Conservation (phyloP, 2,888 invertebrate genomes). For the Eupithecia exiguata region DNA sequence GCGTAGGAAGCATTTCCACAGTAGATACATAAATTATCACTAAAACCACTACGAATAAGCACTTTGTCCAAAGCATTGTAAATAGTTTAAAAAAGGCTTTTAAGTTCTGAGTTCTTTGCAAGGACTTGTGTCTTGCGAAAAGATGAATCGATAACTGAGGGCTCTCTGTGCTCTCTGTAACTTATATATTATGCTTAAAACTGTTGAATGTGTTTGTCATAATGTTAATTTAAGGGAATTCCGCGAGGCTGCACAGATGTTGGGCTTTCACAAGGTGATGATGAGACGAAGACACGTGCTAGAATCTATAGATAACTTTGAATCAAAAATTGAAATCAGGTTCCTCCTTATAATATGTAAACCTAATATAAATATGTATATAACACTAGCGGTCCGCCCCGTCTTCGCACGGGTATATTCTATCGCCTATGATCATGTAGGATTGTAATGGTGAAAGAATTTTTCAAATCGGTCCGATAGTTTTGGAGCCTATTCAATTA, state of each 20-base stretch:
- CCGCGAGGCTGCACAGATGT: background rate
- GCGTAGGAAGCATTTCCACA: constrained; percentile 17
- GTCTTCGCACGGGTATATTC: no score
- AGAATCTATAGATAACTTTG: background rate
- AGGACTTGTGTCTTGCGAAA: background rate
- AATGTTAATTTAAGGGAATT: background rate
- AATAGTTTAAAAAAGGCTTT: background rate
- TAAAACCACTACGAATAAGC: background rate
- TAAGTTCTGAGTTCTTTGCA: background rate
- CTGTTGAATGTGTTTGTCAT: background rate
- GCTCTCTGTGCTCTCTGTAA: background rate
- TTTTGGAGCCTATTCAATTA: no score
- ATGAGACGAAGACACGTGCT: background rate
- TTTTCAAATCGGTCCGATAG: no score
- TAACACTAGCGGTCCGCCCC: no score
- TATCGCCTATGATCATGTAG: no score
- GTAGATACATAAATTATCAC: background rate
- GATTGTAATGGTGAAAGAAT: no score
- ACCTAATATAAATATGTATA: no score
- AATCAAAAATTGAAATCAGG: no score
- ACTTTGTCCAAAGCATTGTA: constrained; percentile 17
- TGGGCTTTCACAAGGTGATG: background rate
- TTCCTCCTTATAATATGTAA: no score
- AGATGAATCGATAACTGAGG: background rate
- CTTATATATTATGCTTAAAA: no score